Evolutionary conservation across 2,888 invertebrate genomes (phyloP).

Genomic region (Ectemnius continuus): DNA sequence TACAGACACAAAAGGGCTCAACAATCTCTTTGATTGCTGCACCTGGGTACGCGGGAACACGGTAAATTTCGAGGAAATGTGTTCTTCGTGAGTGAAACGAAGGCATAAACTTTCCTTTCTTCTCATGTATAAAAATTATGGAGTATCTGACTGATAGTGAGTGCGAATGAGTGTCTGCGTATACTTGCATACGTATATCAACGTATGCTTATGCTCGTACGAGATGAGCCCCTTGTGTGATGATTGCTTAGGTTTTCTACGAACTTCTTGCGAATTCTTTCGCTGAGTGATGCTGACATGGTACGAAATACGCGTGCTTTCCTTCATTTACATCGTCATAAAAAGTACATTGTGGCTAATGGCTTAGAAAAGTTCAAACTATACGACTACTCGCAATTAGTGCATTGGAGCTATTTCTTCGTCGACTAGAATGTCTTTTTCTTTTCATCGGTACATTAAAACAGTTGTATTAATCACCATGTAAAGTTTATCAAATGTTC

Average conservation of each 20-base stretch:
- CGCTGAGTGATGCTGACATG: slow-evolving; percentile 8
- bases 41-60: slow-evolving; percentile 30
- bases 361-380: slow-evolving; percentile 19
- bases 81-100: slow-evolving; percentile 27
- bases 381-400: slow-evolving; percentile 27
- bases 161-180: slow-evolving; percentile 5
- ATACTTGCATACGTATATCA: slow-evolving; percentile 9
- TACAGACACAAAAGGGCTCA: slow-evolving; percentile 42
- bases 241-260: slow-evolving; percentile 42
- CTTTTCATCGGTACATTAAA: too few species aligned
- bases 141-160: background rate
- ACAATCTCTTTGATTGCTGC: slow-evolving; percentile 34
- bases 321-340: slow-evolving; percentile 38
- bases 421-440: too few species aligned
- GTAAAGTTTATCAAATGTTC: too few species aligned
- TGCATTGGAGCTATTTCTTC: too few species aligned
- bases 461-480: too few species aligned
- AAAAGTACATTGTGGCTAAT: slow-evolving; percentile 46
- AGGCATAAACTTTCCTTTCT: slow-evolving; percentile 33
- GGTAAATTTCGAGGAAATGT: slow-evolving; percentile 52
- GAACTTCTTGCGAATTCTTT: slow-evolving; percentile 39
- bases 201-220: slow-evolving; percentile 10
- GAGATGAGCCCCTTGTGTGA: background rate
- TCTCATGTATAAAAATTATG: slow-evolving; percentile 17
- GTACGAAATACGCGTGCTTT: slow-evolving; percentile 8